Conservation (phyloP, 2,888 invertebrate species). For the Amorpha juglandis region DNA sequence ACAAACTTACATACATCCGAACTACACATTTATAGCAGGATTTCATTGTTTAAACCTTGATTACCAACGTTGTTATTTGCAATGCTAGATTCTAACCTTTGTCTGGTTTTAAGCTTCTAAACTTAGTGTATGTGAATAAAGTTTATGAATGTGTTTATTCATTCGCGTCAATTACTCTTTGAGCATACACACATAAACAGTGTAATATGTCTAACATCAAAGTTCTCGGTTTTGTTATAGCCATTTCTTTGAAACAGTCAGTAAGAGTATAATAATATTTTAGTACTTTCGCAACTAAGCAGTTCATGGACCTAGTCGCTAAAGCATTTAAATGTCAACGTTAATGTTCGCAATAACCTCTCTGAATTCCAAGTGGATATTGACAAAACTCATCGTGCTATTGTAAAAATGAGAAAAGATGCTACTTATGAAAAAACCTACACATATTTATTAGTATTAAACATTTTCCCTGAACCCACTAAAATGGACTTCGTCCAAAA, state of each 20-base stretch:
- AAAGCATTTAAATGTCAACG: conserved; percentile 1
- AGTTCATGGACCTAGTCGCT: conserved; percentile 10
- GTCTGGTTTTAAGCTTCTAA: not conserved
- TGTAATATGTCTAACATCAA: conserved; percentile 5
- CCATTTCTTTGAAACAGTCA: not conserved
- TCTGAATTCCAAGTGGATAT: not conserved
- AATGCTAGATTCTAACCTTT: conserved; percentile 1
- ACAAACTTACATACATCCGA: no score
- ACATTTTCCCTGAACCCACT: not conserved
- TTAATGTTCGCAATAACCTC: conserved; percentile 9
- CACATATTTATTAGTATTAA: not conserved
- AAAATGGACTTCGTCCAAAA: conserved; percentile 12
- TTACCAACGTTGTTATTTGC: not conserved
- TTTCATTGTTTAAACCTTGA: no score
- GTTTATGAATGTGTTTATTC: conserved; percentile 10
- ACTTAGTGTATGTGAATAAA: not conserved
- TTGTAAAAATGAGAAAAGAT: not conserved
- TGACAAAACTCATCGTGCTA: not conserved
- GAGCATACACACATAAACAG: not conserved
- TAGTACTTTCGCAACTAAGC: conserved; percentile 9
- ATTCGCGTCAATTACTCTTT: conserved; percentile 8
- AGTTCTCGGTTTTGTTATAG: conserved; percentile 2
- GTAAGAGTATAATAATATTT: conserved; percentile 1
- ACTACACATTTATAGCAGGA: no score
- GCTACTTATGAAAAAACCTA: no score